phyloP scores from a whole-genome alignment of 2,113 vertebrate genomes.

The Callionymus lyra region DNA sequence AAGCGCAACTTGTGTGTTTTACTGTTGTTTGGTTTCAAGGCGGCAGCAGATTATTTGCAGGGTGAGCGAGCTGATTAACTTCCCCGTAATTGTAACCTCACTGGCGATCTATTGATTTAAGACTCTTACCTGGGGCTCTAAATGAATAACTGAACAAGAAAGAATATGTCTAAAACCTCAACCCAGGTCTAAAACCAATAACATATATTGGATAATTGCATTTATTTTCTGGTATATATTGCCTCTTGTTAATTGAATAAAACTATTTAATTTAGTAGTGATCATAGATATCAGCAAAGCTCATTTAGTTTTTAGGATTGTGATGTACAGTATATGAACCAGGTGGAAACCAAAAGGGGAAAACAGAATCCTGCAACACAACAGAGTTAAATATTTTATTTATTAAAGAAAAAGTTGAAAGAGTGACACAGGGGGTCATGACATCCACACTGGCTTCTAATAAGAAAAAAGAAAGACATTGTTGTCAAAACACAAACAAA shows the following conservation, averaged over 20 bases:
- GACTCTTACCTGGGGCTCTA: slow-evolving; percentile 39
- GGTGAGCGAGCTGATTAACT: slow-evolving; percentile 54
- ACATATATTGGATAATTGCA: slow-evolving; percentile 34
- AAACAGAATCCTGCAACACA: too few species aligned
- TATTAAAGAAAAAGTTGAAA: too few species aligned
- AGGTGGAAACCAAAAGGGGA: too few species aligned
- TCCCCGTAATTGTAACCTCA: slow-evolving; percentile 54
- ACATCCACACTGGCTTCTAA: too few species aligned
- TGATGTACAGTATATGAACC: too few species aligned
- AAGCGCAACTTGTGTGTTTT: slow-evolving; percentile 21
- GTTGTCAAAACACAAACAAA: too few species aligned
- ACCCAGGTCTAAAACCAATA: slow-evolving; percentile 40
- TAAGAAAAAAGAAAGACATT: too few species aligned
- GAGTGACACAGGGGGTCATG: too few species aligned
- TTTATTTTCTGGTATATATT: slow-evolving; percentile 47
- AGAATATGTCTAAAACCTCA: slow-evolving; percentile 47
- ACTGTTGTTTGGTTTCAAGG: slow-evolving; percentile 30
- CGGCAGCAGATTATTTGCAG: slow-evolving; percentile 48
- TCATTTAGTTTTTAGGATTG: too few species aligned
- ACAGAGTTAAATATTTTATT: too few species aligned
- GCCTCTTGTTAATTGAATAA: slow-evolving; percentile 48
- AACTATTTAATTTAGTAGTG: too few species aligned
- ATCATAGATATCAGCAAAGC: too few species aligned
- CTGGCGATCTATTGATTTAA: slow-evolving; percentile 40
- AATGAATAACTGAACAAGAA: slow-evolving; percentile 54